Conservation (phyloP, 1,140 invertebrate genomes). For the Chironomus striatipennis region DNA sequence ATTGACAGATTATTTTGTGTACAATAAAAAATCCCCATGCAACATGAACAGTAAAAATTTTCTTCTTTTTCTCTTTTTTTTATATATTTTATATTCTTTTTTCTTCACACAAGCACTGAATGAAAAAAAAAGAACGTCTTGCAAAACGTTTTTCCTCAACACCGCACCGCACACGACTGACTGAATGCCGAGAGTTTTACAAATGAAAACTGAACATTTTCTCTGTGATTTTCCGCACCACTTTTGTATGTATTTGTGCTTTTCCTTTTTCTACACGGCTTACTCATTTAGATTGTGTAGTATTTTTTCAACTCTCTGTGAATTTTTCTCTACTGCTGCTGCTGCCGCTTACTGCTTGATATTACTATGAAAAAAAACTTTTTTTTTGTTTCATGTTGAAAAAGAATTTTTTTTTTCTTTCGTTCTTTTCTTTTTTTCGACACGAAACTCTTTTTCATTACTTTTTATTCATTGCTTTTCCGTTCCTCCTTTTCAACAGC, state of each 20-base stretch:
- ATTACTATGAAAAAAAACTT: not conserved
- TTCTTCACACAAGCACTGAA: not conserved
- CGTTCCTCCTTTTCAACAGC: too few species aligned
- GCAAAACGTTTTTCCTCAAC: not conserved
- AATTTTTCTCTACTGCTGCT: too few species aligned
- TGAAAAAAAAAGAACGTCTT: not conserved
- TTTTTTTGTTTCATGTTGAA: not conserved
- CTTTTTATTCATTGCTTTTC: too few species aligned
- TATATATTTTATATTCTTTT: not conserved
- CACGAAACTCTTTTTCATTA: too few species aligned
- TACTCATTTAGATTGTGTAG: not conserved
- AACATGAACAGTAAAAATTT: not conserved
- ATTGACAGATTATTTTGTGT: conserved; percentile 5
- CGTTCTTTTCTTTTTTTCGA: too few species aligned
- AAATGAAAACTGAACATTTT: not conserved
- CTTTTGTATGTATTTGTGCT: conserved; percentile 1
- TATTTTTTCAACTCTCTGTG: too few species aligned
- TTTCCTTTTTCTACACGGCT: not conserved
- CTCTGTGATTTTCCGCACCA: conserved; percentile 11
- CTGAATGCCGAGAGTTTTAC: not conserved
- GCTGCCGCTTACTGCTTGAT: too few species aligned
- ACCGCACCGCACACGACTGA: not conserved
- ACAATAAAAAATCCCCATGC: conserved; percentile 16
- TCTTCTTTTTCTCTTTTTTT: not conserved
- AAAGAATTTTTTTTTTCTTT: too few species aligned